These are phyloP conservation scores for Budorcas taxicolor DNA, from an alignment of 2,113 vertebrate genomes.

Conservation along the genomic window DNA sequence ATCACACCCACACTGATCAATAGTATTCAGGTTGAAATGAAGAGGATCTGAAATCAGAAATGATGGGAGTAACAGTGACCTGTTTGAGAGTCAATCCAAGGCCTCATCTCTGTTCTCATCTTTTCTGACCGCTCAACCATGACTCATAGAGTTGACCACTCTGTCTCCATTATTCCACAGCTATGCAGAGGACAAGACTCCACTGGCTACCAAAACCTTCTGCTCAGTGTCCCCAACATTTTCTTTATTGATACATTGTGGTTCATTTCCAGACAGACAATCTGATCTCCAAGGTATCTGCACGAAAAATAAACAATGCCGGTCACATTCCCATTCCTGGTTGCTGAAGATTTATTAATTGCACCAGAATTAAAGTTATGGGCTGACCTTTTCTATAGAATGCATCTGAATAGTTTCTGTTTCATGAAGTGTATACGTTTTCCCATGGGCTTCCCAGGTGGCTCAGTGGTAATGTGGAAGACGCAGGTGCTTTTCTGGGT, in stretches of 20 bases:
- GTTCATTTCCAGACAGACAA: not conserved
- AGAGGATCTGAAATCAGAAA: not conserved
- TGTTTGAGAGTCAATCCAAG: not conserved
- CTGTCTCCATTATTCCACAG: not conserved
- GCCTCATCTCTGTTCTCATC: not conserved
- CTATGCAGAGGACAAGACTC: not conserved
- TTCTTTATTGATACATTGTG: not conserved
- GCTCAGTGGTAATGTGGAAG: not conserved
- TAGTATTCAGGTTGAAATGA: not conserved
- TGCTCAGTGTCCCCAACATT: not conserved
- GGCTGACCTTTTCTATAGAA: not conserved
- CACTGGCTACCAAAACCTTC: not conserved
- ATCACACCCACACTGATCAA: not conserved
- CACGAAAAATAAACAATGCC: not conserved
- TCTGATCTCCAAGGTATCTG: not conserved
- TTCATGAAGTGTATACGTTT: not conserved
- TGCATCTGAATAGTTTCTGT: not conserved
- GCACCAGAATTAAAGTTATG: not conserved
- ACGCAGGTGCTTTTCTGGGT: not conserved
- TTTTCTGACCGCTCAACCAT: not conserved
- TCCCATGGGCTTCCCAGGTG: not conserved
- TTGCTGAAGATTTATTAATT: not conserved
- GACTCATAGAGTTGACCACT: not conserved
- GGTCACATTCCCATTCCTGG: not conserved
- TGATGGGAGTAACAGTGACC: not conserved